Conservation (phyloP, 2,888 invertebrate genomes). For the Agriopis marginaria region DNA sequence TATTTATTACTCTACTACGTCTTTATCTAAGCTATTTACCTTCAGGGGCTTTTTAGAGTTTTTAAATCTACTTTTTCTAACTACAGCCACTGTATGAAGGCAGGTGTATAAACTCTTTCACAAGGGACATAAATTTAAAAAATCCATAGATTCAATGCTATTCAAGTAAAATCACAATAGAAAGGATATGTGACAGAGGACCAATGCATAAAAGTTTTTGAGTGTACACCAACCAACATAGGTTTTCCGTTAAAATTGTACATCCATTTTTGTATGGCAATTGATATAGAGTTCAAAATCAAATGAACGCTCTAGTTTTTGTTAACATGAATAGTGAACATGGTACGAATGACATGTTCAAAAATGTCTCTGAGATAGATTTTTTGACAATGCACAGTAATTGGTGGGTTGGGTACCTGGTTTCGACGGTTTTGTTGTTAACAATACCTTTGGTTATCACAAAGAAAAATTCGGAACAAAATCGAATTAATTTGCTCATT, state of each 20-base stretch:
- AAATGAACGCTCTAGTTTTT: conserved; percentile 24
- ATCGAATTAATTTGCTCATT: conserved; percentile 76
- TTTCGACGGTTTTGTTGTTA: conserved; percentile 75
- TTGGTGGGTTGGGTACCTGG: conserved; percentile 87
- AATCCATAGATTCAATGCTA: conserved; percentile 68
- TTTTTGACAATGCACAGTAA: conserved; percentile 80
- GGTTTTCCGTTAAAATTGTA: conserved; percentile 18
- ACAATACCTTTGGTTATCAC: conserved; percentile 75
- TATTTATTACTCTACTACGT: no score
- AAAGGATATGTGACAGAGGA: conserved; percentile 85
- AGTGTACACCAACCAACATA: conserved; percentile 60
- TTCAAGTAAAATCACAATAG: conserved; percentile 80
- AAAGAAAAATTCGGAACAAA: conserved; percentile 68
- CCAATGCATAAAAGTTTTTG: conserved; percentile 76
- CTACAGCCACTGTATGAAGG: conserved; percentile 52
- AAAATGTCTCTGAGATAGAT: conserved; percentile 81
- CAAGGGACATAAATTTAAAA: conserved; percentile 62
- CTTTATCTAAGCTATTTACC: no score
- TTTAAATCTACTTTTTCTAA: neutral
- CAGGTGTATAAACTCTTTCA: conserved; percentile 80
- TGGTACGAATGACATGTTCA: conserved; percentile 79
- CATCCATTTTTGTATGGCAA: conserved; percentile 6
- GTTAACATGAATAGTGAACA: conserved; percentile 22
- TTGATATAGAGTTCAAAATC: conserved; percentile 52
- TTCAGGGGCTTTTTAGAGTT: neutral